Conservation (phyloP, 2,797 vertebrate species). For the Amniataba percoides region DNA sequence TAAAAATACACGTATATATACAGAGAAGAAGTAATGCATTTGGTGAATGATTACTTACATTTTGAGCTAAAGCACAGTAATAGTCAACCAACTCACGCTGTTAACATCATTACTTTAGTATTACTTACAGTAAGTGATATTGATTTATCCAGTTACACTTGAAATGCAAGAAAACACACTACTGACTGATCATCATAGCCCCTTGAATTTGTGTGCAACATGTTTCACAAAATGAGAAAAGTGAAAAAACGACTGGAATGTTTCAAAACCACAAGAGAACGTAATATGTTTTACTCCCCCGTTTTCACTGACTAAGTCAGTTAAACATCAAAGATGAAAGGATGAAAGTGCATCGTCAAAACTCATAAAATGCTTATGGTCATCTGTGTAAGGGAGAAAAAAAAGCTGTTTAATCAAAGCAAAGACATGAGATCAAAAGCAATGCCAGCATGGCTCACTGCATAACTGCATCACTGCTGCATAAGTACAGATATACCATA, state of each 20-base stretch:
- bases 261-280: slow-evolving; percentile 77
- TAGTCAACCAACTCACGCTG: slow-evolving; percentile 63
- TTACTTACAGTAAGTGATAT: slow-evolving; percentile 70
- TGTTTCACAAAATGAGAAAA: slow-evolving; percentile 68
- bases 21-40: slow-evolving; percentile 78
- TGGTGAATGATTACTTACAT: slow-evolving; percentile 76
- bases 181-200: slow-evolving; percentile 73
- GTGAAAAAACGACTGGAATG: slow-evolving; percentile 78
- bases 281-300: slow-evolving; percentile 50
- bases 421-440: slow-evolving; percentile 77
- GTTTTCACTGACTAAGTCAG: slow-evolving; percentile 57
- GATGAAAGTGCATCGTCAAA: slow-evolving; percentile 83
- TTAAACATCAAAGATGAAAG: slow-evolving; percentile 70
- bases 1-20: slow-evolving; percentile 80
- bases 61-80: slow-evolving; percentile 73
- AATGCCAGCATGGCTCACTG: slow-evolving; percentile 79
- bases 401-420: slow-evolving; percentile 72
- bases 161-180: slow-evolving; percentile 69
- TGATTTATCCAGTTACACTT: slow-evolving; percentile 70
- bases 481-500: slow-evolving; percentile 85
- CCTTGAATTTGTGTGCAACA: slow-evolving; percentile 75
- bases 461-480: slow-evolving; percentile 85
- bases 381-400: slow-evolving; percentile 67
- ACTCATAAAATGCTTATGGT: slow-evolving; percentile 72
- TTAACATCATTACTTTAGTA: slow-evolving; percentile 63